These are phyloP conservation scores for Catamblyrhynchus diadema DNA, from an alignment of 2,797 vertebrate species.

Conservation along the genomic window DNA sequence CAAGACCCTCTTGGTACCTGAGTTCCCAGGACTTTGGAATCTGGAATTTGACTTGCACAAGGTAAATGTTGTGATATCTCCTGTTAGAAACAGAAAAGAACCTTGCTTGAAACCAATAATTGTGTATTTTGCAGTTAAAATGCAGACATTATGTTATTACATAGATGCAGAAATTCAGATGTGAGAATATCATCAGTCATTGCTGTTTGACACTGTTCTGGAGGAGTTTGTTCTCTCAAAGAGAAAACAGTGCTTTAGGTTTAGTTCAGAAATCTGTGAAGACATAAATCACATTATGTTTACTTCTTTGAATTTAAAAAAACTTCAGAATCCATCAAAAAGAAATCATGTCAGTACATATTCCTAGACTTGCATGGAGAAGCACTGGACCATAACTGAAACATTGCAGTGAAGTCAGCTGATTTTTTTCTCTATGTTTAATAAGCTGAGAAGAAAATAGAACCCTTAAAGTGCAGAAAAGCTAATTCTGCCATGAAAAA, in stretches of 20 bases:
- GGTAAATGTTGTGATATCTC: conserved; percentile 48
- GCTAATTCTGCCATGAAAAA: background rate
- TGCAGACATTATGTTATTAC: background rate
- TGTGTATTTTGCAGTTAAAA: background rate
- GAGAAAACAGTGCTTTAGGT: background rate
- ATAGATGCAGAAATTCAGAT: background rate
- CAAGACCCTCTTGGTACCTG: conserved; percentile 78
- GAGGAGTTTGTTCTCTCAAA: background rate
- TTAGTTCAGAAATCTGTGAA: background rate
- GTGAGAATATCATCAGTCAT: background rate
- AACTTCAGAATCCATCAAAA: background rate
- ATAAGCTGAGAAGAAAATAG: background rate
- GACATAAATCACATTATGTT: conserved; percentile 32
- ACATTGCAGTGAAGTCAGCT: background rate
- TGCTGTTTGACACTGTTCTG: background rate
- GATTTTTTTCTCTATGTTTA: background rate
- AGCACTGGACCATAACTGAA: background rate
- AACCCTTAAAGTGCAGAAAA: background rate
- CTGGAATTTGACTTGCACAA: conserved; percentile 51
- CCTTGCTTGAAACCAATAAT: background rate
- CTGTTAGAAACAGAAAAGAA: background rate
- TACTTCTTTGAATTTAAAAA: conserved; percentile 49
- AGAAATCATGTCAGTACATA: background rate
- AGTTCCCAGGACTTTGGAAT: conserved; percentile 86
- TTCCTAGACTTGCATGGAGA: background rate